These are phyloP conservation scores for Neodiprion lecontei DNA, from an alignment of 1,140 invertebrate species.

Conservation along the genomic window DNA sequence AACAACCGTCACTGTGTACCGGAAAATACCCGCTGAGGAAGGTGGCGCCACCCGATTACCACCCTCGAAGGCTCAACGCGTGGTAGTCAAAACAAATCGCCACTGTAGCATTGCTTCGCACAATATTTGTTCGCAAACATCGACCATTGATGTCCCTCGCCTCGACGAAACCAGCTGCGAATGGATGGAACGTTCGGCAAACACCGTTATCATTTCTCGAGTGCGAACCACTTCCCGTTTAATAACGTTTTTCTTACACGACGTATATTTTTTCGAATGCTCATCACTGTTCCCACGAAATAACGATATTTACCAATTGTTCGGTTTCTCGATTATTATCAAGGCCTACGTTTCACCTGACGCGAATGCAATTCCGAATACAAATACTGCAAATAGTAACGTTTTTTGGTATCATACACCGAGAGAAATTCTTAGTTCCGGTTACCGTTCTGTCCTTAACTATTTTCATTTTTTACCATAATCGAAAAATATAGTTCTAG, in stretches of 20 bases:
- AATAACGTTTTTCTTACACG: background rate
- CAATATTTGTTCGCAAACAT: conserved; percentile 1
- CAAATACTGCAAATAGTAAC: no score
- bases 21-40: background rate
- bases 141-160: background rate
- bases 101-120: conserved; percentile 4
- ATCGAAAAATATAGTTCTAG: no score
- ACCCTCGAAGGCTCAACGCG: background rate
- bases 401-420: no score
- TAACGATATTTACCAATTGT: background rate
- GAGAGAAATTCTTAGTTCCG: no score
- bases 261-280: no score
- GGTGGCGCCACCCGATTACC: background rate
- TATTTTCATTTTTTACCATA: no score
- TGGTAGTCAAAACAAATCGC: conserved; percentile 1
- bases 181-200: background rate
- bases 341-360: no score
- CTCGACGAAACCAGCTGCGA: background rate
- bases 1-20: background rate
- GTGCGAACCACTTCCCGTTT: background rate
- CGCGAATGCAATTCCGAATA: no score
- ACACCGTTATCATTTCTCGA: background rate
- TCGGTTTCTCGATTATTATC: background rate
- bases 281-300: background rate
- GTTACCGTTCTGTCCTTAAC: no score